These are phyloP conservation scores for Hippocampus kuda DNA, from an alignment of 2,797 vertebrate genomes.

Conservation along the genomic window DNA sequence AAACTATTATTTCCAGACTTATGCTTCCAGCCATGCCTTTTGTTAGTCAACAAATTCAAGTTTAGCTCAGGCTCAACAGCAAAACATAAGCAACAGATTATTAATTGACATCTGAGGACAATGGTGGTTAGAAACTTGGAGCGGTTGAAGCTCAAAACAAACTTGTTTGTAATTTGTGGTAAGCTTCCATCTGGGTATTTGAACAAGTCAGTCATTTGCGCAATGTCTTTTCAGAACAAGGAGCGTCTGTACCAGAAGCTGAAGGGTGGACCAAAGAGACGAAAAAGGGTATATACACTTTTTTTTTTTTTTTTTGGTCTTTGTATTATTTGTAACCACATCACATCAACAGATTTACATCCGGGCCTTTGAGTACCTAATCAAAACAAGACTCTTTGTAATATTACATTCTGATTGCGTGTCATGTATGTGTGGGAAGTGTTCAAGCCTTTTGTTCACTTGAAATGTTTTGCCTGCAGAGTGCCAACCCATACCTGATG, in stretches of 20 bases:
- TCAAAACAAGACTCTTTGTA: not conserved
- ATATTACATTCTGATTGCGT: not conserved
- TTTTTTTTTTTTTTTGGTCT: slow-evolving; percentile 11
- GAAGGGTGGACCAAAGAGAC: slow-evolving; percentile 81
- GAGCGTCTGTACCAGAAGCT: slow-evolving; percentile 88
- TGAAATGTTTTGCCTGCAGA: slow-evolving; percentile 60
- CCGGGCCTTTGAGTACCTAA: not conserved
- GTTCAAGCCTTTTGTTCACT: not conserved
- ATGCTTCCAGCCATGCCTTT: no score
- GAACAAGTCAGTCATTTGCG: not conserved
- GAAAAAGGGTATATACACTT: slow-evolving; percentile 75
- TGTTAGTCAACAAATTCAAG: no score
- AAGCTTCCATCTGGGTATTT: not conserved
- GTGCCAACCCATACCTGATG: slow-evolving; percentile 86
- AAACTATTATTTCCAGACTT: not conserved
- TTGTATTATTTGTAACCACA: slow-evolving; percentile 18
- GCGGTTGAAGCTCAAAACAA: slow-evolving; percentile 9
- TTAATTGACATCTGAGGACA: not conserved
- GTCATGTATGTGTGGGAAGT: not conserved
- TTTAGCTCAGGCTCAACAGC: no score
- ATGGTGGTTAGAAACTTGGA: not conserved
- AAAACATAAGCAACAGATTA: no score
- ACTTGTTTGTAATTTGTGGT: slow-evolving; percentile 7
- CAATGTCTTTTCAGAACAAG: slow-evolving; percentile 77
- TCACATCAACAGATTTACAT: slow-evolving; percentile 12